A percentile compares a stretch with the other conserved stretches of the same genome.
phyloP scores from a whole-genome alignment of 2,888 invertebrate species.

The Entomobrya multifasciata region DNA sequence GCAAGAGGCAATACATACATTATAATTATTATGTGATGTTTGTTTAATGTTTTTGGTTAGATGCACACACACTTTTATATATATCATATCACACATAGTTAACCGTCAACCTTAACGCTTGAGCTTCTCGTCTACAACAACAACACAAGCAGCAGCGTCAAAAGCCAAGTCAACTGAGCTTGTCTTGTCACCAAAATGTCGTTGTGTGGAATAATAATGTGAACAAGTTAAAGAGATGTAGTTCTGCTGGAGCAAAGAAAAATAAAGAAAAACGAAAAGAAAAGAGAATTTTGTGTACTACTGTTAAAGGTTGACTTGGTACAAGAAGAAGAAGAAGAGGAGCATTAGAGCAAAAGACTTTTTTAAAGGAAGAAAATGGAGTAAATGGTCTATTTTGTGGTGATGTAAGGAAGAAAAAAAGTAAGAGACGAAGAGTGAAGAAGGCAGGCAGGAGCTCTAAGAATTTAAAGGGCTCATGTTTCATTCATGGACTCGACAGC shows the following conservation, averaged over 20 bases:
- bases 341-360: not conserved
- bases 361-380: not conserved
- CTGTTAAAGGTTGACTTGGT: conserved; percentile 36
- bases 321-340: not conserved
- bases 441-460: conserved; percentile 28
- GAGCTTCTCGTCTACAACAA: not conserved
- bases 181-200: conserved; percentile 26
- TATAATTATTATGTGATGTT: conserved; percentile 28
- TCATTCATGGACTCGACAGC: conserved; percentile 65
- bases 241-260: not conserved
- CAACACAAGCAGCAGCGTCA: not conserved
- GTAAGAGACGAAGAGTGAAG: conserved; percentile 10
- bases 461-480: conserved; percentile 67
- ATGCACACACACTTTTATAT: not conserved
- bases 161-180: not conserved
- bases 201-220: conserved; percentile 29
- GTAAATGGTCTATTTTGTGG: not conserved
- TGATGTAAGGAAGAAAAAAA: not conserved
- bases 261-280: conserved; percentile 20
- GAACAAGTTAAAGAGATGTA: not conserved
- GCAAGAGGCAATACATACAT: not conserved
- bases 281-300: conserved; percentile 16
- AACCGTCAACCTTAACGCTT: too few species aligned
- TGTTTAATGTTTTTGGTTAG: not conserved
- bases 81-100: too few species aligned